Percentiles rank a stretch among this genome's conserved stretches.
Conservation (phyloP, 1,140 invertebrate genomes). For the Diuraphis noxia region DNA sequence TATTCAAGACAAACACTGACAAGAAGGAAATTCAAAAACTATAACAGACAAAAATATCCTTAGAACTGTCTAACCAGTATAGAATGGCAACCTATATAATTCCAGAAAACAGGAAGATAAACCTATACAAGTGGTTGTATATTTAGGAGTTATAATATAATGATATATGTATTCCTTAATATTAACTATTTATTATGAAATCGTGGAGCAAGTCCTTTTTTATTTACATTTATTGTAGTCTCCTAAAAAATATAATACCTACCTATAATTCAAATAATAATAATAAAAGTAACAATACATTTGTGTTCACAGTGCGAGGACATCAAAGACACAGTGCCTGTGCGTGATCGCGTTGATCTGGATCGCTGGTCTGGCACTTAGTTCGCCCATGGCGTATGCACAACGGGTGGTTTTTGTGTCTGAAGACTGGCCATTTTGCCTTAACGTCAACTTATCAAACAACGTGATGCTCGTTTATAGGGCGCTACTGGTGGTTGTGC, state of each 20-base stretch:
- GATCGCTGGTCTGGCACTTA: conserved; percentile 56
- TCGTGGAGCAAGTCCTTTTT: neutral
- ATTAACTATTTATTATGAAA: neutral
- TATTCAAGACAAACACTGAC: neutral
- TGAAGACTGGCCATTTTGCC: conserved; percentile 59
- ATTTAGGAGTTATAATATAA: too few species aligned
- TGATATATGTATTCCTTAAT: too few species aligned
- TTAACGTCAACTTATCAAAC: conserved; percentile 56
- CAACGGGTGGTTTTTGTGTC: conserved; percentile 54
- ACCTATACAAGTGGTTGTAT: too few species aligned
- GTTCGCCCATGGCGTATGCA: conserved; percentile 56
- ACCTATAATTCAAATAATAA: neutral
- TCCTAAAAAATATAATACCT: neutral
- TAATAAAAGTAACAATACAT: neutral
- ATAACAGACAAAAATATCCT: neutral
- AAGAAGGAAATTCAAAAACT: neutral
- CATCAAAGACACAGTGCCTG: conserved; percentile 56
- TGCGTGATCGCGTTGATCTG: conserved; percentile 57
- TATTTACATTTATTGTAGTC: neutral
- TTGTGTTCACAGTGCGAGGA: conserved; percentile 55
- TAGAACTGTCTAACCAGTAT: neutral
- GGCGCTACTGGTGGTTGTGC: conserved; percentile 61
- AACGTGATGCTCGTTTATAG: conserved; percentile 59
- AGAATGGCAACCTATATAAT: too few species aligned
- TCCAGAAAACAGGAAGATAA: too few species aligned